These are phyloP conservation scores for Formica aserva DNA, from an alignment of 2,888 invertebrate genomes.

Conservation along the genomic window DNA sequence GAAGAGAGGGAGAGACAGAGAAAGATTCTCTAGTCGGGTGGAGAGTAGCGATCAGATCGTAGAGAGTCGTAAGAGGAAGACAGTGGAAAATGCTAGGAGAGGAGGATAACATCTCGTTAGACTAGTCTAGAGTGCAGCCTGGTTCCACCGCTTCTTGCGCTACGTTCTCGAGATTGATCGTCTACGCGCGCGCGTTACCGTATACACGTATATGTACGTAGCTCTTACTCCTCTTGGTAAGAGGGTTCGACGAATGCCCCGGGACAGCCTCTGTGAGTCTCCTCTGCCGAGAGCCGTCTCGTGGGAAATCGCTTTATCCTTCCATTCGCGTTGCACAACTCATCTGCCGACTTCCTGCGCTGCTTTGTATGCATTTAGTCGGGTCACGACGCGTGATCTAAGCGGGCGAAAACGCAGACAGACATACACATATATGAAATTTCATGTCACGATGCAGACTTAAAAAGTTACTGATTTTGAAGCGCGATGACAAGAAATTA, in stretches of 20 bases:
- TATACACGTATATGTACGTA: slow-evolving; percentile 56
- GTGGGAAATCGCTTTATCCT: slow-evolving; percentile 62
- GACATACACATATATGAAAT: neutral
- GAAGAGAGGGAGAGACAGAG: neutral
- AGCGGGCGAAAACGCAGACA: neutral
- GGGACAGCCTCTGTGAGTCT: slow-evolving; percentile 35
- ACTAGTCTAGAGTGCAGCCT: slow-evolving; percentile 76
- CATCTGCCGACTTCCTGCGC: slow-evolving; percentile 34
- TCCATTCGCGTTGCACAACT: slow-evolving; percentile 53
- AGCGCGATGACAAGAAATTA: neutral
- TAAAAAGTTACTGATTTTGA: neutral
- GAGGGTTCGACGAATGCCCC: slow-evolving; percentile 40
- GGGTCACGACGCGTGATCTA: slow-evolving; percentile 17
- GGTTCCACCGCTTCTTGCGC: slow-evolving; percentile 72
- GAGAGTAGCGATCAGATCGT: slow-evolving; percentile 59
- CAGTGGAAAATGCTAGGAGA: slow-evolving; percentile 74
- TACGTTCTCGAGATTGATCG: slow-evolving; percentile 75
- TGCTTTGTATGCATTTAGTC: slow-evolving; percentile 55
- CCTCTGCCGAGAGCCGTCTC: slow-evolving; percentile 50
- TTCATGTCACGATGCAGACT: neutral
- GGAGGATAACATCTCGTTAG: slow-evolving; percentile 80
- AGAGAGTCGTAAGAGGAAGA: slow-evolving; percentile 64
- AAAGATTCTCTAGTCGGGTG: slow-evolving; percentile 1
- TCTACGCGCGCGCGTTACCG: slow-evolving; percentile 64
- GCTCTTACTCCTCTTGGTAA: slow-evolving; percentile 17